Percentiles rank a stretch among this genome's conserved stretches.
Evolutionary conservation across 2,797 vertebrate species (phyloP).

Genomic region (Muscicapa comitata): DNA sequence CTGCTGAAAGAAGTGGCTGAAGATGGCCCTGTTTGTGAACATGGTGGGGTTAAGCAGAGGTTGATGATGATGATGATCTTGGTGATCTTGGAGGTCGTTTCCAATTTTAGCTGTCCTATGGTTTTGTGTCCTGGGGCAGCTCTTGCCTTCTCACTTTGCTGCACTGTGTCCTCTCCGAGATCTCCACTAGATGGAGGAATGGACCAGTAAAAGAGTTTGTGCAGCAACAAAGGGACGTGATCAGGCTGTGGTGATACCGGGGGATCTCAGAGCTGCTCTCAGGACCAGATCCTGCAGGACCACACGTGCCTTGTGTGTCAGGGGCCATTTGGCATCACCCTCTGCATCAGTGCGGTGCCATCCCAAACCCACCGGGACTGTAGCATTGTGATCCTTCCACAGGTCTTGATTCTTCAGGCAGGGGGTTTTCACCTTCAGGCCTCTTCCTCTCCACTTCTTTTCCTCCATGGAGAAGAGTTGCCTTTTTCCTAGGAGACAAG

Average conservation of each 20-base stretch:
- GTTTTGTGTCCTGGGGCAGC: not conserved
- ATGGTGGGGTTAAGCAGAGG: not conserved
- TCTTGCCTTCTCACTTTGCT: not conserved
- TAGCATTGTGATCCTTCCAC: not conserved
- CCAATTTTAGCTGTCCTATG: accelerated
- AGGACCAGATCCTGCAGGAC: not conserved
- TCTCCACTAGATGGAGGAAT: constrained; percentile 27
- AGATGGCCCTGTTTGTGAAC: not conserved
- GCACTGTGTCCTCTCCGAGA: not conserved
- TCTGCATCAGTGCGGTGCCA: accelerated
- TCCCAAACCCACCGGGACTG: not conserved
- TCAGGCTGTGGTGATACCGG: accelerated
- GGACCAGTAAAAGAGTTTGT: not conserved
- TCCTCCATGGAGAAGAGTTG: not conserved
- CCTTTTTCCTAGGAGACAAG: not conserved
- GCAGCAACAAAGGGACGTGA: not conserved
- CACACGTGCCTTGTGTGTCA: accelerated
- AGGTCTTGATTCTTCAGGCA: not conserved
- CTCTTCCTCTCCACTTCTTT: not conserved
- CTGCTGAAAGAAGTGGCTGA: not conserved
- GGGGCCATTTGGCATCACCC: not conserved
- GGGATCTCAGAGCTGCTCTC: not conserved
- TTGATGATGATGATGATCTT: too few relatives aligned
- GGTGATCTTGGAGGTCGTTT: not conserved
- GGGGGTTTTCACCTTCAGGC: not conserved